Evolutionary conservation across 2,888 invertebrate species (phyloP), one percentile per base, ranked within the genome.

Genomic region (Amphipoea lucens): DNA sequence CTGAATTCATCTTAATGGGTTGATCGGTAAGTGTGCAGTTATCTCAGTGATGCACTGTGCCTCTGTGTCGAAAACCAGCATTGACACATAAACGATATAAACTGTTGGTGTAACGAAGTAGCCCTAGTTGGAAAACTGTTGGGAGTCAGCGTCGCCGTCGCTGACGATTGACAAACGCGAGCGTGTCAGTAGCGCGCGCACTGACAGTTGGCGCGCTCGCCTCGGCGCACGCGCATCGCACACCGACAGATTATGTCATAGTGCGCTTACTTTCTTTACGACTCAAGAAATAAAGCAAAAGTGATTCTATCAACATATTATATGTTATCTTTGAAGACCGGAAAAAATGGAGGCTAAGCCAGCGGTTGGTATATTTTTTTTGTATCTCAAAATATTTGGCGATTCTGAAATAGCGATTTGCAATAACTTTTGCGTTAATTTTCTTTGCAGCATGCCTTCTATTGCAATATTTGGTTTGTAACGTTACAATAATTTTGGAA

Each of bases 181-280:
- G 81, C 78, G 74, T 73, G 86, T 88, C 91, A 93, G 94, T 94
- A 83, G 88, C 91, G 90, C 89, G 93, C 92, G 93, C 91, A 89
- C 89, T 88, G 89, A 92, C 91, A 88, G 86, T 88, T 90, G 83
- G 93, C 90, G 92, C 93, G 92, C 92, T 89, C 92, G 93, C 85
- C 80, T 90, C 86, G 79, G 91, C 93, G 93, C 91, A 83, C 81
- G 92, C 92, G 93, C 91, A 81, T 57, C 48, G 54, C 48, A 73
- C 81, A 78, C 63, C 48, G 66, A 14, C 83, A 83, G 87, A 87
- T 87, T 89, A 91, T 90, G 91, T 83, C 87, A 90, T 84, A 90
- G 89, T 89, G 90, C 81, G 84, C 82, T 87, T 79, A 90, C 87
- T 90, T 90, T 88, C 83, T 82, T 76, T 63, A 77, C 76, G 87